phyloP scores from a whole-genome alignment of 30 jellyfish, hydroid and myxozoan species.

The Cassiopea andromeda region DNA sequence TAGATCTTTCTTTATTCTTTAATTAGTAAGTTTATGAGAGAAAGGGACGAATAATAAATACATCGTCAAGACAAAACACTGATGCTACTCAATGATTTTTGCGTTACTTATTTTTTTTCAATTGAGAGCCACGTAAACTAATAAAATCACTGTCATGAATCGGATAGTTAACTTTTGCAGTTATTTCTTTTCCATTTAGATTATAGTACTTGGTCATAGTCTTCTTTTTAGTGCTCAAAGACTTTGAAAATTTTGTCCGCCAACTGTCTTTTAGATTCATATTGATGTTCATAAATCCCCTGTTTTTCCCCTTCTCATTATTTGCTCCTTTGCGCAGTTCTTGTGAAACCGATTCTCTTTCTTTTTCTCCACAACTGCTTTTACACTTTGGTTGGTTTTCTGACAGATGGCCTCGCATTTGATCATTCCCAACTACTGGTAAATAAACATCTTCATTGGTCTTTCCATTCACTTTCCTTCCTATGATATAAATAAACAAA shows the following conservation, averaged over 20 bases:
- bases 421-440: background rate
- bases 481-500: background rate
- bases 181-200: constrained; percentile 80
- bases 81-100: too few species aligned
- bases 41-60: too few species aligned
- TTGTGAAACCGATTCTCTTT: background rate
- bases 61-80: too few species aligned
- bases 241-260: constrained; percentile 24
- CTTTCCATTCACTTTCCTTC: background rate
- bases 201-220: constrained; percentile 52
- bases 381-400: background rate
- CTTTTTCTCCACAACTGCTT: background rate
- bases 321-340: background rate
- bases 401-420: background rate
- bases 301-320: background rate
- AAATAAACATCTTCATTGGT: background rate
- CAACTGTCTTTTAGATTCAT: constrained; percentile 70
- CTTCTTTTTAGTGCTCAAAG: constrained; percentile 2
- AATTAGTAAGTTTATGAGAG: too few species aligned
- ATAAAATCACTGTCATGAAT: background rate
- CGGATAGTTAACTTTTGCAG: background rate
- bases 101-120: background rate
- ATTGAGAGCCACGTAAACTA: background rate
- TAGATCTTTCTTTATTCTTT: too few species aligned
- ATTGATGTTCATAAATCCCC: constrained; percentile 1